These are phyloP conservation scores for Neria commutata DNA, from an alignment of 2,888 invertebrate species.

Conservation along the genomic window DNA sequence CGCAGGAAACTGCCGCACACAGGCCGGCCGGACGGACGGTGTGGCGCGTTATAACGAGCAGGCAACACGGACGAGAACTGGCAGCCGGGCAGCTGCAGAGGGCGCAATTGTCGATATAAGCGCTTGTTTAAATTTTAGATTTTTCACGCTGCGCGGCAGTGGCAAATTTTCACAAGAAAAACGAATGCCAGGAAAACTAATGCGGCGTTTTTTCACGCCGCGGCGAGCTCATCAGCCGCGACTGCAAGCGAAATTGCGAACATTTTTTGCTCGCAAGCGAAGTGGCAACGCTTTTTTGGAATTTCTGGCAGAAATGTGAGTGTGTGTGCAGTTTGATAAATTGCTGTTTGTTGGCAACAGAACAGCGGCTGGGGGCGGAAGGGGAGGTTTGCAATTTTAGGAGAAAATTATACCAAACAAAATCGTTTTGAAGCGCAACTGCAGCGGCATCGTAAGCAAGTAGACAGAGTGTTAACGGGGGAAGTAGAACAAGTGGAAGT, in stretches of 20 bases:
- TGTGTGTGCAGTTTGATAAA: too few species aligned
- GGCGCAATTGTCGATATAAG: constrained; percentile 5
- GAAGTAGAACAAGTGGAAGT: too few species aligned
- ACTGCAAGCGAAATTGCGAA: too few species aligned
- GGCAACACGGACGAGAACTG: not conserved
- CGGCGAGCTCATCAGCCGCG: not conserved
- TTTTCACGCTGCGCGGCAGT: constrained; percentile 22
- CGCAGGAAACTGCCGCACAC: not conserved
- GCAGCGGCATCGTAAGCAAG: too few species aligned
- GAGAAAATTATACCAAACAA: too few species aligned
- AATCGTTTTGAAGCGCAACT: too few species aligned
- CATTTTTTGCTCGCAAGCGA: not conserved
- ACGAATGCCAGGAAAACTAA: not conserved
- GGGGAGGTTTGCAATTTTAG: too few species aligned
- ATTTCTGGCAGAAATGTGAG: too few species aligned
- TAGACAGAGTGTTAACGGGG: too few species aligned
- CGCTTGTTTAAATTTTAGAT: constrained; percentile 28
- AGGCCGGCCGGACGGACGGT: not conserved
- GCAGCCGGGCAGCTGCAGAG: not conserved
- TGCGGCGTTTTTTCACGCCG: not conserved
- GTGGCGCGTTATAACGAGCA: constrained; percentile 12
- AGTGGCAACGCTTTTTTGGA: too few species aligned
- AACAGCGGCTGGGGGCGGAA: too few species aligned
- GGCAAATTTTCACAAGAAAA: not conserved
- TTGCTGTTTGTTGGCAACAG: too few species aligned